Evolutionary conservation across 2,888 invertebrate species (phyloP).

Genomic region (Hartigia nigra): DNA sequence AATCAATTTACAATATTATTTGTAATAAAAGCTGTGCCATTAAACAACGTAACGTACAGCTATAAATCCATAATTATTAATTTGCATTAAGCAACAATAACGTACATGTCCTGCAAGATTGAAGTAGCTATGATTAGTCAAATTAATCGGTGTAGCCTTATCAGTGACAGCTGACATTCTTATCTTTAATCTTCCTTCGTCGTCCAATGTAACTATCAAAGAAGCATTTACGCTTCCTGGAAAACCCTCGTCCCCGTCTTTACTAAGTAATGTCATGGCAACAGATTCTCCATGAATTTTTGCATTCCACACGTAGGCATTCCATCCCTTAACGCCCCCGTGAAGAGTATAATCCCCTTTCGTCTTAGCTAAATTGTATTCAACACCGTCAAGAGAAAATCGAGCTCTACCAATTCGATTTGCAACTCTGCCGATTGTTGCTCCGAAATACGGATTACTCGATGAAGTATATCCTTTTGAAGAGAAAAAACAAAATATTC

Average conservation of each 20-base stretch:
- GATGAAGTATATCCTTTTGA: conserved; percentile 73
- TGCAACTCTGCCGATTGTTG: conserved; percentile 87
- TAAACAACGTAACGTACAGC: no score
- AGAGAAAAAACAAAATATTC: not conserved
- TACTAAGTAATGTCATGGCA: conserved; percentile 79
- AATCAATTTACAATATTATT: not conserved
- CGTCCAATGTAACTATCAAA: conserved; percentile 77
- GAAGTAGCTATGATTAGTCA: conserved; percentile 91
- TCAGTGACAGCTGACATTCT: conserved; percentile 81
- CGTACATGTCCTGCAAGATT: conserved; percentile 91
- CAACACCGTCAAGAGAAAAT: conserved; percentile 76
- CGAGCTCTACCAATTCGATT: conserved; percentile 81
- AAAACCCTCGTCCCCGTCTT: conserved; percentile 87
- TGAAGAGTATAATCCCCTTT: conserved; percentile 79
- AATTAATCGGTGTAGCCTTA: conserved; percentile 85
- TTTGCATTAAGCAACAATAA: conserved; percentile 22
- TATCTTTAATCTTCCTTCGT: conserved; percentile 80
- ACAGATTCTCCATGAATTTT: conserved; percentile 65
- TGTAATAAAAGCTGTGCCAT: not conserved
- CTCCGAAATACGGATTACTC: conserved; percentile 87
- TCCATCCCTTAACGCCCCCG: conserved; percentile 87
- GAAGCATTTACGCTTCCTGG: conserved; percentile 84
- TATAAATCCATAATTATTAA: no score
- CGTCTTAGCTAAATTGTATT: conserved; percentile 80
- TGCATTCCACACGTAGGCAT: conserved; percentile 70